phyloP scores from a whole-genome alignment of 2,113 vertebrate species.

The Pithys albifrons region DNA sequence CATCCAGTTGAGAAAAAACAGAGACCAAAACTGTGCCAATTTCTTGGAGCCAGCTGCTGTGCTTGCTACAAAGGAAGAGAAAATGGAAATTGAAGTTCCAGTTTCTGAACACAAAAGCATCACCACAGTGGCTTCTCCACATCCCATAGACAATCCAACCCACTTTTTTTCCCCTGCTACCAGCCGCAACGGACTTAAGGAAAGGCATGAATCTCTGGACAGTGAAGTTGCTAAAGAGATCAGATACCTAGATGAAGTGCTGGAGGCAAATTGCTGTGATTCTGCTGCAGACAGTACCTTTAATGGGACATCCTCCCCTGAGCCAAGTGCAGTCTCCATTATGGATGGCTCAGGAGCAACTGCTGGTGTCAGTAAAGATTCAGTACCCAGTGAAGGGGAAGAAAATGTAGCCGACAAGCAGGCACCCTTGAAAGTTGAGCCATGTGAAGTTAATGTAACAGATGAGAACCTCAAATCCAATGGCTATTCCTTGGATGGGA shows the following conservation, averaged over 20 bases:
- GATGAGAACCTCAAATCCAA: slow-evolving; percentile 73
- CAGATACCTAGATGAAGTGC: slow-evolving; percentile 91
- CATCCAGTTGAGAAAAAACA: slow-evolving; percentile 77
- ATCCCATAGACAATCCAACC: slow-evolving; percentile 71
- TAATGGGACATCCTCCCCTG: slow-evolving; percentile 83
- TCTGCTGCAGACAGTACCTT: slow-evolving; percentile 81
- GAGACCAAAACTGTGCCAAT: slow-evolving; percentile 82
- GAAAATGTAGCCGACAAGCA: slow-evolving; percentile 59
- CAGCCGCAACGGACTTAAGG: slow-evolving; percentile 79
- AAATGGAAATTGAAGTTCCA: slow-evolving; percentile 89
- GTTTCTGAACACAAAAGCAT: slow-evolving; percentile 77
- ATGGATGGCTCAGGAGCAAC: slow-evolving; percentile 70
- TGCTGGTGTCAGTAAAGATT: slow-evolving; percentile 57
- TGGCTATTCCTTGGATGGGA: slow-evolving; percentile 65
- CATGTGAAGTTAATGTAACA: slow-evolving; percentile 9
- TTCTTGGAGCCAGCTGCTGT: slow-evolving; percentile 81
- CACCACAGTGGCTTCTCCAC: slow-evolving; percentile 65
- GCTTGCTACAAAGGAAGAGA: slow-evolving; percentile 75
- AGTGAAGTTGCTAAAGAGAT: slow-evolving; percentile 92
- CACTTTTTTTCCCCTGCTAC: slow-evolving; percentile 70
- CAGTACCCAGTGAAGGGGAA: slow-evolving; percentile 53
- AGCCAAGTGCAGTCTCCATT: slow-evolving; percentile 57
- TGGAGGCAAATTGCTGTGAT: slow-evolving; percentile 89
- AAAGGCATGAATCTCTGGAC: slow-evolving; percentile 82
- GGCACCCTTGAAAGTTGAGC: slow-evolving; percentile 62